Conservation (phyloP, 2,797 vertebrate genomes). For the Sphenodon punctatus region DNA sequence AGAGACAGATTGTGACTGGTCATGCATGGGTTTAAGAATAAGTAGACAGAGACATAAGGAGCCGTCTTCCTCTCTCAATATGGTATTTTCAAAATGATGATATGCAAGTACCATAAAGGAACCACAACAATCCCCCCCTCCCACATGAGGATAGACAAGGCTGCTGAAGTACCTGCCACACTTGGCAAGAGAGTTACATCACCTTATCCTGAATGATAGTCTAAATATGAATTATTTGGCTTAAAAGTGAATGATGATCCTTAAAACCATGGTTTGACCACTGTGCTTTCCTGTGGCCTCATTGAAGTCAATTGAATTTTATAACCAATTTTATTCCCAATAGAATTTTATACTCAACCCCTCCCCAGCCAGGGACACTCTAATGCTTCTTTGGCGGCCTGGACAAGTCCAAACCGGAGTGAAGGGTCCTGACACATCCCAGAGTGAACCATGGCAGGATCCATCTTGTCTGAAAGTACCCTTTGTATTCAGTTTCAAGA, state of each 20-base stretch:
- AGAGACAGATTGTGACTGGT: not conserved
- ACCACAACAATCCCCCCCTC: not conserved
- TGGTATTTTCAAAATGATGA: not conserved
- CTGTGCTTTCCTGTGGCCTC: not conserved
- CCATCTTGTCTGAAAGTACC: too few relatives aligned
- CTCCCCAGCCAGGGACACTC: too few relatives aligned
- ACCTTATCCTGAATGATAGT: not conserved
- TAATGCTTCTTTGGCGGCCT: too few relatives aligned
- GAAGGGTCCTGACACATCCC: too few relatives aligned
- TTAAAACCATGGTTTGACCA: too few relatives aligned
- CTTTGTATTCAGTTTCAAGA: too few relatives aligned
- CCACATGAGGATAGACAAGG: not conserved
- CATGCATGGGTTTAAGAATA: not conserved
- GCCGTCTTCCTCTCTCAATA: not conserved
- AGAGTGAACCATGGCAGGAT: too few relatives aligned
- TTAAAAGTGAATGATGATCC: not conserved
- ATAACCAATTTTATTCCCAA: too few relatives aligned
- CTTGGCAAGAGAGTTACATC: not conserved
- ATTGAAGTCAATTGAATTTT: not conserved
- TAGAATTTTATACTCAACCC: too few relatives aligned
- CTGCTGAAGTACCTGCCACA: not conserved
- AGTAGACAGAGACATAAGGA: not conserved
- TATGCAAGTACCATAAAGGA: not conserved
- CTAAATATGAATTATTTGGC: not conserved
- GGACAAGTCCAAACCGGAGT: too few relatives aligned